Base-by-base conservation (phyloP, 2,888 invertebrate genomes). In the Orthonychiurus folsomi region DNA sequence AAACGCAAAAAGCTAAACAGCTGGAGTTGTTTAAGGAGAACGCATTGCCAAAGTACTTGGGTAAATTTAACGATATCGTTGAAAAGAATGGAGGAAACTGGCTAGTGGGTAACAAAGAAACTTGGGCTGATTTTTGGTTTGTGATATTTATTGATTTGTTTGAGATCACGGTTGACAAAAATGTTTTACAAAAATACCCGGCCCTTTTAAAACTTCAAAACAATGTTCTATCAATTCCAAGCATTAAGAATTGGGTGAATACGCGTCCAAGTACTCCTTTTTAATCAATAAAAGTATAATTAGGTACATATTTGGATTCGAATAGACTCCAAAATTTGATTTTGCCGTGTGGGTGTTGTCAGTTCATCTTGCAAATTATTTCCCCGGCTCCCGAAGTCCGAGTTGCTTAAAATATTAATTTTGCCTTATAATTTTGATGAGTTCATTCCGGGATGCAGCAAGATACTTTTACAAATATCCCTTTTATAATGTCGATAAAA, bases 121-220 rank as follows among this genome's bases (percentile, higher is more conserved):
- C 63, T 5, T 66, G 61, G 61, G 66, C 64, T 5, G 68, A 68
- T 56, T 61, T 65, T 20, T 67, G 57, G 28, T 50, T 67, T 9
- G 60, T 61, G 12, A 61, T 55, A 21, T 66, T 64, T 54, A 24
- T 60, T 1, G 56, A 66, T 50, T 57, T 67, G n/a, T 67, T 62
- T 58, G 54, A 60, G n/a, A 60, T 61, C 20, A 65, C 62, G 0
- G 23, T 48, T 26, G 61, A 62, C 23, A 2, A 12, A 5, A 50
- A 57, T 53, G 50, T 67, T 9, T 50, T 67, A 27, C 54, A 62
- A 2, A 28, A 57, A 1, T 67, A 64, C 26, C 65, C 65, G 1
- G 61, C 57, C 27, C 56, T 67, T 9, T 27, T 61, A 47, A 60
- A 56, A 26, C 56, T 62, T 12, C 25, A 61, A 26, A 47, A 50